phyloP scores from a whole-genome alignment of 2,113 vertebrate species.

The Sterrhoptilus dennistouni region DNA sequence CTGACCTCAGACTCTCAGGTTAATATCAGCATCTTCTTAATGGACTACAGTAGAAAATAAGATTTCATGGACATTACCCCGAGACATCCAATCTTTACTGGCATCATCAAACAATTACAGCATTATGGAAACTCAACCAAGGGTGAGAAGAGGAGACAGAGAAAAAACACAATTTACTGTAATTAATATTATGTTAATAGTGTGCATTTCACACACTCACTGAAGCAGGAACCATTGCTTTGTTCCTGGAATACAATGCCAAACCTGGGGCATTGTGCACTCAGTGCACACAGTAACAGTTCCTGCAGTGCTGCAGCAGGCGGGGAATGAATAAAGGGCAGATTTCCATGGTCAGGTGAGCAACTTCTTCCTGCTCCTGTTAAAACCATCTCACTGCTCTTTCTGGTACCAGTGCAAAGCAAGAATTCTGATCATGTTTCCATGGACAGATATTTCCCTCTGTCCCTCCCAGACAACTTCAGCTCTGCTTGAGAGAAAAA shows the following conservation, averaged over 20 bases:
- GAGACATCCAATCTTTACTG: neutral
- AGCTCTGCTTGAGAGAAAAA: neutral
- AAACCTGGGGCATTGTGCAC: too few relatives aligned
- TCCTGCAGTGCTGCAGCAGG: neutral
- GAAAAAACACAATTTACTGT: neutral
- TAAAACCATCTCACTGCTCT: neutral
- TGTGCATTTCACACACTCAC: neutral
- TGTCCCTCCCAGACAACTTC: neutral
- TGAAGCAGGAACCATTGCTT: neutral
- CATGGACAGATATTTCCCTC: neutral
- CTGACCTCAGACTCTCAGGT: neutral
- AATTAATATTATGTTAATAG: neutral
- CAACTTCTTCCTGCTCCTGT: neutral
- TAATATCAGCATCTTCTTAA: neutral
- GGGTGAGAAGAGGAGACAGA: neutral
- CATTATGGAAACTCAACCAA: neutral
- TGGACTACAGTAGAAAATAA: neutral
- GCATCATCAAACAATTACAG: neutral
- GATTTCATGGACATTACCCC: neutral
- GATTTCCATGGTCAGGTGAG: neutral
- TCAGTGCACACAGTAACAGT: accelerated
- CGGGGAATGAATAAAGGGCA: neutral
- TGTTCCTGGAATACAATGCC: neutral
- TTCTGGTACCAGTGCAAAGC: neutral
- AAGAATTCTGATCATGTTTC: neutral